These are phyloP conservation scores for Oreochromis tanganicae DNA, from an alignment of 2,113 vertebrate genomes.

Conservation along the genomic window DNA sequence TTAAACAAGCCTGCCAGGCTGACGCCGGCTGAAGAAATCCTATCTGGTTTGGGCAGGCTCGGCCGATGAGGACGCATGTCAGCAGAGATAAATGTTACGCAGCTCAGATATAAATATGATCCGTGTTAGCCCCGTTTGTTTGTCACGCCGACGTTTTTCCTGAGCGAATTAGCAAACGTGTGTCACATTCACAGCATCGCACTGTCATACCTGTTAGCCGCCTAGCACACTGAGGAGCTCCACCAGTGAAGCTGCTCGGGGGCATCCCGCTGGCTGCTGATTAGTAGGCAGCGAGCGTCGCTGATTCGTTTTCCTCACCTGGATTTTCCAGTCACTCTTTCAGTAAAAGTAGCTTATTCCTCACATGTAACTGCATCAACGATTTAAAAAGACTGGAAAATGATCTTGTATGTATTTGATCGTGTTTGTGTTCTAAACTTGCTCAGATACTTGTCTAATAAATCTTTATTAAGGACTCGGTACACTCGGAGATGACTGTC, in stretches of 20 bases:
- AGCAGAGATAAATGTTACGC: neutral
- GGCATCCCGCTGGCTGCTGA: neutral
- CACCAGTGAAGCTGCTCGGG: neutral
- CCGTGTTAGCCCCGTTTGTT: neutral
- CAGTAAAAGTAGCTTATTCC: neutral
- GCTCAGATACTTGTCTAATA: neutral
- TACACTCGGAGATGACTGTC: neutral
- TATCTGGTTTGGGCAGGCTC: neutral
- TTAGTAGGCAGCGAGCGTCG: neutral
- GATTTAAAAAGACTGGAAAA: neutral
- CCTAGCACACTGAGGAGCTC: rapidly evolving
- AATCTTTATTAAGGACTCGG: neutral
- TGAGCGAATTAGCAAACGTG: neutral
- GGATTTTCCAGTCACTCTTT: neutral
- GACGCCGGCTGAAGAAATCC: neutral
- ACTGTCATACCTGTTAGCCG: neutral
- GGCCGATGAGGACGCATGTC: rapidly evolving
- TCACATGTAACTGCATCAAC: neutral
- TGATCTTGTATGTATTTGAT: rapidly evolving
- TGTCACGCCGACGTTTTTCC: neutral
- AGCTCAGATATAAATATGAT: neutral
- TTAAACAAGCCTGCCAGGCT: neutral
- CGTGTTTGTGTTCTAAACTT: neutral
- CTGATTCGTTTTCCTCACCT: neutral
- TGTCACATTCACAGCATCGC: neutral